A percentile compares a stretch with the other conserved stretches of the same genome.
phyloP scores from a whole-genome alignment of 1,140 invertebrate species.

The Drosophila jambulina region DNA sequence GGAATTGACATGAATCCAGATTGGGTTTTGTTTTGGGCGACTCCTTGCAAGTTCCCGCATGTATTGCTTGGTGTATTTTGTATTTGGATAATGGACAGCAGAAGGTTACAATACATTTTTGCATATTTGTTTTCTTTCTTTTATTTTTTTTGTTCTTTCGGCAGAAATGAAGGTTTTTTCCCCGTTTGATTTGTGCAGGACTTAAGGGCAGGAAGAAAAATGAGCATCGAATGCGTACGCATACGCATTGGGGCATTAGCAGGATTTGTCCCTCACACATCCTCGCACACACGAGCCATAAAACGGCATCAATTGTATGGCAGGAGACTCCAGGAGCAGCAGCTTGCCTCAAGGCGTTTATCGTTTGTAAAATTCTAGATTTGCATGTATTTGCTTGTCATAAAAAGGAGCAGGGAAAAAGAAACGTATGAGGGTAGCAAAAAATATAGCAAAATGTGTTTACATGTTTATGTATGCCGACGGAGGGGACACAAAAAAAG shows the following conservation, averaged over 20 bases:
- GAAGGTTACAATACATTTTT: conserved; percentile 51
- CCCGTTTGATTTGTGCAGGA: conserved; percentile 73
- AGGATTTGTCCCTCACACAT: conserved; percentile 61
- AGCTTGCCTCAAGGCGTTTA: conserved; percentile 82
- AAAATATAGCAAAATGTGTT: conserved; percentile 68
- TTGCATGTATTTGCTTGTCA: conserved; percentile 82
- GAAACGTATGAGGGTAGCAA: neutral
- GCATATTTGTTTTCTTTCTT: conserved; percentile 41
- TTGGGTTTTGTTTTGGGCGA: conserved; percentile 22
- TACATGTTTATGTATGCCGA: conserved; percentile 72
- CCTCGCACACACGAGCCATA: conserved; percentile 44
- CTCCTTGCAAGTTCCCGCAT: neutral
- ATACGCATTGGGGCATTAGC: conserved; percentile 76
- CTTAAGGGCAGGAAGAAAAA: conserved; percentile 62
- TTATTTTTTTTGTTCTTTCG: neutral
- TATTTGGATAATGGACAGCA: conserved; percentile 23
- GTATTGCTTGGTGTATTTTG: conserved; percentile 15
- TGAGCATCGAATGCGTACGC: conserved; percentile 67
- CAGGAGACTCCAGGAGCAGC: conserved; percentile 42
- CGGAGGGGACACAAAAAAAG: conserved; percentile 26
- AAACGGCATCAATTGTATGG: conserved; percentile 76
- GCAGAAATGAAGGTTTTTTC: conserved; percentile 17
- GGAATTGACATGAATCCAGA: conserved; percentile 44
- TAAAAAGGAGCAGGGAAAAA: conserved; percentile 56
- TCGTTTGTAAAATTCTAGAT: conserved; percentile 83